A percentile compares a stretch with the other conserved stretches of the same genome.
These are phyloP conservation scores for Deroplatys truncata DNA, from an alignment of 2,888 invertebrate species.

Conservation along the genomic window DNA sequence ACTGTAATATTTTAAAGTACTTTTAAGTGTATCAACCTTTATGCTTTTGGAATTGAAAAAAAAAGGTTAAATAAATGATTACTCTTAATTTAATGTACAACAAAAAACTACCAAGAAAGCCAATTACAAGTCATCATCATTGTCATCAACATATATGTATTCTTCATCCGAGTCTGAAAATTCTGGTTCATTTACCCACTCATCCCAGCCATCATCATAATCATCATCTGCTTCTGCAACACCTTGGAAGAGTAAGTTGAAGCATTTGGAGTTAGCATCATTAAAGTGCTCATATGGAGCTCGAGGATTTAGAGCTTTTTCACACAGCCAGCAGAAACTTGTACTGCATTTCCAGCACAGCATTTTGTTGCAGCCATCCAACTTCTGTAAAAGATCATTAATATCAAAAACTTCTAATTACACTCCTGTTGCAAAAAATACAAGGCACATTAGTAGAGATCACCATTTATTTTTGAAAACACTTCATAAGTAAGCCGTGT, in stretches of 20 bases:
- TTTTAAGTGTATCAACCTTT: too few relatives aligned
- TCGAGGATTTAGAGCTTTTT: conserved; percentile 42
- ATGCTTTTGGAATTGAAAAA: background rate
- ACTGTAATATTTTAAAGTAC: too few relatives aligned
- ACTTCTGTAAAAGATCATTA: conserved; percentile 47
- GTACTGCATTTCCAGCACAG: conserved; percentile 57
- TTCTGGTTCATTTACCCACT: conserved; percentile 13
- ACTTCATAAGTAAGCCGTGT: too few relatives aligned
- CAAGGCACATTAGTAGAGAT: too few relatives aligned
- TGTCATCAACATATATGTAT: background rate
- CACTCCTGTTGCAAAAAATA: too few relatives aligned
- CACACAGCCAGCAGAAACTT: conserved; percentile 63
- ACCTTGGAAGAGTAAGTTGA: conserved; percentile 49
- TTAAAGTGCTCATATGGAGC: conserved; percentile 58
- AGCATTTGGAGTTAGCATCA: conserved; percentile 47
- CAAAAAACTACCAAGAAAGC: background rate
- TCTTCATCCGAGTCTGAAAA: background rate
- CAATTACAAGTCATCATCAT: background rate
- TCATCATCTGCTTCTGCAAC: conserved; percentile 35
- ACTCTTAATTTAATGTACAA: background rate
- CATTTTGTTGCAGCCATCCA: conserved; percentile 67
- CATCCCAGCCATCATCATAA: conserved; percentile 35
- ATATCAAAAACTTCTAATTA: too few relatives aligned
- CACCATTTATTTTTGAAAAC: too few relatives aligned
- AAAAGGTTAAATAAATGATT: background rate